Evolutionary conservation across 2,888 invertebrate genomes (phyloP), one percentile per base, ranked within the genome.

Genomic region (Branchipolynoe longqiensis): DNA sequence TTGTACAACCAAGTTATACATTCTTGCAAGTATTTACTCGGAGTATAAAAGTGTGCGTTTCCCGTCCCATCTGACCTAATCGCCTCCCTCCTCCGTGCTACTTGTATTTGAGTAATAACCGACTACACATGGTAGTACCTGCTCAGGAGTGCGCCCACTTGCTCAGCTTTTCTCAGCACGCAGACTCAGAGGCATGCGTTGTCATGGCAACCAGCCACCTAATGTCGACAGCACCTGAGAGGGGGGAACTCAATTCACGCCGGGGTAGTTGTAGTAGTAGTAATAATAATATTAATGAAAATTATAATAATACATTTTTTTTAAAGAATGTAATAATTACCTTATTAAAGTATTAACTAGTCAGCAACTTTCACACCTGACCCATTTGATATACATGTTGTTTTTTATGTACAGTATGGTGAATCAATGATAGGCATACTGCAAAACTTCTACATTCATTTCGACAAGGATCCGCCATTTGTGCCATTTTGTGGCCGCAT

Each of bases 11-110:
- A n/a, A n/a, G n/a, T n/a, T n/a, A n/a, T n/a, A n/a, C n/a, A n/a
- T 4, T 36, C 69, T n/a, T 69, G 38, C 36, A 69, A 18, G 38
- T 36, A 18, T 33, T n/a, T 69, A n/a, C 69, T 36, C 36, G 36
- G 18, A 33, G 69, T 69, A 69, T 69, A 69, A 69, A 69, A 69
- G 69, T 69, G 69, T 69, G 69, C 69, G 69, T 69, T 69, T n/a
- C n/a, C n/a, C n/a, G n/a, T n/a, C n/a, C n/a, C n/a, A n/a, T n/a
- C n/a, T n/a, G n/a, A n/a, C n/a, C n/a, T n/a, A n/a, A n/a, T n/a
- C n/a, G n/a, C n/a, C 48, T 12, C 48, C 18, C 18, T 18, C 18
- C 48, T 8, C 48, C 48, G 18, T 48, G 18, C 48, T 12, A 48
- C 48, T 48, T 48, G 18, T 48, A n/a, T 48, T 18, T 12, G 48